Evolutionary conservation across 2,888 invertebrate species (phyloP).

Genomic region (Cacoxenus indagator): DNA sequence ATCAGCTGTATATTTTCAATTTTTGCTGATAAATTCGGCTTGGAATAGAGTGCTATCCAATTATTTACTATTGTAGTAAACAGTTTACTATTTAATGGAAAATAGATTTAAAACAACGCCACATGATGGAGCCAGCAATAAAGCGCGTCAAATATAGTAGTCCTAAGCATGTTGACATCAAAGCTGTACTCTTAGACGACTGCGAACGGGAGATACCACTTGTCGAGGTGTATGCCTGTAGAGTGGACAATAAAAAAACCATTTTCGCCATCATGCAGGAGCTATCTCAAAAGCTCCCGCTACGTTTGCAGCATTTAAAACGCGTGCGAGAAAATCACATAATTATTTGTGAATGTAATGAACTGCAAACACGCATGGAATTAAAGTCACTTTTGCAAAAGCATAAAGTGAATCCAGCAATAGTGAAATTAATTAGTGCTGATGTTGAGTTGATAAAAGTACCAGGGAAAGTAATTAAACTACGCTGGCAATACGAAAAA

Average conservation of each 20-base stretch:
- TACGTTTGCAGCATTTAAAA: slow-evolving; percentile 81
- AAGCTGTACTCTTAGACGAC: slow-evolving; percentile 74
- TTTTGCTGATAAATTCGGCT: too few species aligned
- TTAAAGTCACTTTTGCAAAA: slow-evolving; percentile 66
- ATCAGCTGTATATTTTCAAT: too few species aligned
- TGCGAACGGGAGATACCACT: slow-evolving; percentile 72
- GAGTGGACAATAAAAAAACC: slow-evolving; percentile 75
- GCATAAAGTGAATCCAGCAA: slow-evolving; percentile 36
- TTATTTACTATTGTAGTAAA: too few species aligned
- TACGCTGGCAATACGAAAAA: slow-evolving; percentile 77
- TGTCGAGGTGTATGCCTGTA: slow-evolving; percentile 75
- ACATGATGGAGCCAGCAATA: slow-evolving; percentile 41
- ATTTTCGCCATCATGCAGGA: slow-evolving; percentile 76
- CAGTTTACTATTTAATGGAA: too few species aligned
- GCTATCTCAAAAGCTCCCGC: slow-evolving; percentile 73
- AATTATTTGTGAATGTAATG: slow-evolving; percentile 71
- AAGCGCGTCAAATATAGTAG: slow-evolving; percentile 34
- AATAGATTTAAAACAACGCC: too few species aligned
- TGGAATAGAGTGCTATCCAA: too few species aligned
- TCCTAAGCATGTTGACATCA: slow-evolving; percentile 50
- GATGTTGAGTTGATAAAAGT: slow-evolving; percentile 74
- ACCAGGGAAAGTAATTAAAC: slow-evolving; percentile 75
- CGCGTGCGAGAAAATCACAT: slow-evolving; percentile 77
- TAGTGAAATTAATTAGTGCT: slow-evolving; percentile 45
- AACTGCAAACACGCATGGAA: slow-evolving; percentile 61